These are phyloP conservation scores for Poecilobothrus nobilitatus DNA, from an alignment of 2,888 invertebrate genomes.

Conservation along the genomic window DNA sequence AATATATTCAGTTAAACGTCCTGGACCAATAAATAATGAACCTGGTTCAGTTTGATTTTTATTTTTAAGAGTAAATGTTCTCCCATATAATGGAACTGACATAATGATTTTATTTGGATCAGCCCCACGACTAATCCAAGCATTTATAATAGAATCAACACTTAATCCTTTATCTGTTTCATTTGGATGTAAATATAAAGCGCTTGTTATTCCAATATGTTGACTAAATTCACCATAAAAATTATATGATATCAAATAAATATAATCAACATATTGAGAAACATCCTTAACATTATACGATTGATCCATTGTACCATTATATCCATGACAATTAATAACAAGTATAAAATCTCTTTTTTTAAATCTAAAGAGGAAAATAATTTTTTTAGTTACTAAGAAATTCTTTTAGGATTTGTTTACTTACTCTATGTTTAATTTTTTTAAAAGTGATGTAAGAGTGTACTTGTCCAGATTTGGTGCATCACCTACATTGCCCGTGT, in stretches of 20 bases:
- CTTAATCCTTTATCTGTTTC: constrained; percentile 32
- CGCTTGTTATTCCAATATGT: constrained; percentile 46
- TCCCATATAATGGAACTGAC: background rate
- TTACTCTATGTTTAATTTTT: background rate
- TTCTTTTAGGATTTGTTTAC: background rate
- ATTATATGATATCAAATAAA: constrained; percentile 52
- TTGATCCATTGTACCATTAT: constrained; percentile 37
- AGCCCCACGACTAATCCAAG: background rate
- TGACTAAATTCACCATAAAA: constrained; percentile 47
- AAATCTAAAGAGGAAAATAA: too few species aligned
- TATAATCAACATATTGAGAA: constrained; percentile 45
- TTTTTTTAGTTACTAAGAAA: constrained; percentile 27
- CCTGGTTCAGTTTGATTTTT: background rate
- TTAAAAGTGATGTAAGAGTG: background rate
- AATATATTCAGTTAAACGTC: background rate
- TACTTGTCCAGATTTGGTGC: background rate
- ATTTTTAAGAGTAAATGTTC: background rate
- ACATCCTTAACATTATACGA: constrained; percentile 48
- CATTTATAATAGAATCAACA: constrained; percentile 28
- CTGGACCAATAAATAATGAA: background rate
- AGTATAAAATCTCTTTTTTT: background rate
- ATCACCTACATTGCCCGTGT: background rate
- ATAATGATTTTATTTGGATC: background rate
- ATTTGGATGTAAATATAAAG: constrained; percentile 38
- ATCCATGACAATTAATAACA: constrained; percentile 34